Conservation (phyloP, 1,140 invertebrate genomes). For the Caenorhabditis remanei region DNA sequence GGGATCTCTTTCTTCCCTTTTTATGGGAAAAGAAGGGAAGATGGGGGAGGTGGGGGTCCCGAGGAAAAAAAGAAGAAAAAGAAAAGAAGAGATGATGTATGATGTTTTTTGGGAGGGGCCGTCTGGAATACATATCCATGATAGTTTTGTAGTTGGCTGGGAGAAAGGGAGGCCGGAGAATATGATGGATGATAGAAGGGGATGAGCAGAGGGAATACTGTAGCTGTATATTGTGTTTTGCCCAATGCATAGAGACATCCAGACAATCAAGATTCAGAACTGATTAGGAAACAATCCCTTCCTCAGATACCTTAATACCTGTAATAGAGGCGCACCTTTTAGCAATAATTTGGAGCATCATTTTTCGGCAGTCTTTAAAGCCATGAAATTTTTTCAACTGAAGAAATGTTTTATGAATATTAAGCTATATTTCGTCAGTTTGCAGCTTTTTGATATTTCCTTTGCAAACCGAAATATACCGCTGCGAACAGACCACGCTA, state of each 20-base stretch:
- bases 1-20: background rate
- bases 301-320: too few species aligned
- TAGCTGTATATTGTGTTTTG: too few species aligned
- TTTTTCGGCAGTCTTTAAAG: too few species aligned
- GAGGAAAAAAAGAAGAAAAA: too few species aligned
- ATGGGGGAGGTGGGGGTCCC: background rate
- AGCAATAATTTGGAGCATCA: too few species aligned
- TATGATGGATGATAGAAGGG: background rate
- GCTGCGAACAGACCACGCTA: background rate
- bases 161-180: background rate
- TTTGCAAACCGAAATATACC: background rate
- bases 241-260: too few species aligned
- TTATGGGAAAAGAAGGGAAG: background rate
- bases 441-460: background rate
- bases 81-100: constrained; percentile 28
- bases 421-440: background rate
- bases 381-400: too few species aligned
- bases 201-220: background rate
- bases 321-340: too few species aligned
- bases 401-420: too few species aligned
- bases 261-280: too few species aligned
- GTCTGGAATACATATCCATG: background rate
- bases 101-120: background rate
- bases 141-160: background rate
- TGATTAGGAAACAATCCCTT: too few species aligned